phyloP scores from a whole-genome alignment of 2,797 vertebrate species.

The Peromyscus melanophrys region DNA sequence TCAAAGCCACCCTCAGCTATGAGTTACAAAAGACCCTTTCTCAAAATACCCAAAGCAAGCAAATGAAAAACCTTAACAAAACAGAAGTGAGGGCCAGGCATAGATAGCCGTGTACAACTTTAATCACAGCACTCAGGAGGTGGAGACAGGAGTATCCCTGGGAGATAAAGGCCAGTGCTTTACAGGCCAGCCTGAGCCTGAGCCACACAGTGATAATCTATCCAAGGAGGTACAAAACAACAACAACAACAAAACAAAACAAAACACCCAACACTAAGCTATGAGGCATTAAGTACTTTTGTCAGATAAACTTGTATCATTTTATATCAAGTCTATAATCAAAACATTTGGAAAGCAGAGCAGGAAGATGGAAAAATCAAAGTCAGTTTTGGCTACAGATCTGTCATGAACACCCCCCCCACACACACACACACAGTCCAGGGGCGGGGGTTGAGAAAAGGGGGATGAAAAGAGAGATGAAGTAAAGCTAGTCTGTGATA shows the following conservation, averaged over 20 bases:
- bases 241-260: neutral
- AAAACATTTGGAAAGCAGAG: neutral
- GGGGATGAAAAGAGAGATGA: neutral
- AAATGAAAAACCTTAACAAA: neutral
- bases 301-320: neutral
- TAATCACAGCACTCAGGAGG: neutral
- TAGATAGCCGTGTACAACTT: neutral
- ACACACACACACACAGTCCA: too few relatives aligned
- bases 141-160: neutral
- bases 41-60: neutral
- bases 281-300: neutral
- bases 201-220: too few relatives aligned
- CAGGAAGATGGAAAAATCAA: neutral
- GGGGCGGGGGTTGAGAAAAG: neutral
- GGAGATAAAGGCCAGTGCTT: neutral
- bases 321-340: neutral
- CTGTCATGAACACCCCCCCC: neutral
- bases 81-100: neutral
- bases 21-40: neutral
- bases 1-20: neutral
- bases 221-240: neutral
- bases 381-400: neutral
- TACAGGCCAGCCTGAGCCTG: neutral
- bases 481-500: neutral
- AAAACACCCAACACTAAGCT: neutral